These are phyloP conservation scores for Catocala sponsa DNA, from an alignment of 2,888 invertebrate species.

Conservation along the genomic window DNA sequence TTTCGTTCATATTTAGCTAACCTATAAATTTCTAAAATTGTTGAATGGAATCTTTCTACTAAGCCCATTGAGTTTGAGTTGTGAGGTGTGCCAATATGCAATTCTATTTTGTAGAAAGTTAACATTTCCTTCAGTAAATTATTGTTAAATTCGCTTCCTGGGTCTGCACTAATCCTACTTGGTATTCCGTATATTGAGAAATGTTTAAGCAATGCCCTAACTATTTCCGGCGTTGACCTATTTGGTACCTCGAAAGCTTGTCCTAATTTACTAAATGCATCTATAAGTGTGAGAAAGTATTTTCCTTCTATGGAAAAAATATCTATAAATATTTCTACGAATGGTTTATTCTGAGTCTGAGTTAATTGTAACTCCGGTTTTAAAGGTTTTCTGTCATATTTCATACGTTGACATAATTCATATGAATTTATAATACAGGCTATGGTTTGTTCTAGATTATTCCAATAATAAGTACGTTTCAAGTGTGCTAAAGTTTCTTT, in stretches of 20 bases:
- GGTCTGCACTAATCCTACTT: neutral
- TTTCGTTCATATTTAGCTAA: too few species aligned
- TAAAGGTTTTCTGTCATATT: conserved; percentile 14
- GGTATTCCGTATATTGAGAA: conserved; percentile 3
- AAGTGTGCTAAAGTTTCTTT: conserved; percentile 37
- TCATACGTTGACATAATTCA: conserved; percentile 10
- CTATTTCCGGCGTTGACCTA: neutral
- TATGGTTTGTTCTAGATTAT: conserved; percentile 34
- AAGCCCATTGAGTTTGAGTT: too few species aligned
- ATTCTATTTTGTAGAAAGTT: neutral
- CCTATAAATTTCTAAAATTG: too few species aligned
- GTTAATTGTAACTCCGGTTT: conserved; percentile 12
- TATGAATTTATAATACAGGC: conserved; percentile 4
- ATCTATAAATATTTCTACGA: conserved; percentile 14
- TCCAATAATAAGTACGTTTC: conserved; percentile 39
- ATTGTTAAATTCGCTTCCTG: conserved; percentile 4
- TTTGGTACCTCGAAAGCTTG: neutral
- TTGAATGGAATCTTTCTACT: too few species aligned
- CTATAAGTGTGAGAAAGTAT: conserved; percentile 1
- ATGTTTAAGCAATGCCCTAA: neutral
- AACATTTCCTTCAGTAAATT: neutral
- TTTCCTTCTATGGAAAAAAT: neutral
- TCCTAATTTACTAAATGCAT: conserved; percentile 8
- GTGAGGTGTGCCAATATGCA: neutral
- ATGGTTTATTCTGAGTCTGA: conserved; percentile 1